Evolutionary conservation across 1,140 invertebrate genomes (phyloP).

Genomic region (Phymorhynchus buccinoides): DNA sequence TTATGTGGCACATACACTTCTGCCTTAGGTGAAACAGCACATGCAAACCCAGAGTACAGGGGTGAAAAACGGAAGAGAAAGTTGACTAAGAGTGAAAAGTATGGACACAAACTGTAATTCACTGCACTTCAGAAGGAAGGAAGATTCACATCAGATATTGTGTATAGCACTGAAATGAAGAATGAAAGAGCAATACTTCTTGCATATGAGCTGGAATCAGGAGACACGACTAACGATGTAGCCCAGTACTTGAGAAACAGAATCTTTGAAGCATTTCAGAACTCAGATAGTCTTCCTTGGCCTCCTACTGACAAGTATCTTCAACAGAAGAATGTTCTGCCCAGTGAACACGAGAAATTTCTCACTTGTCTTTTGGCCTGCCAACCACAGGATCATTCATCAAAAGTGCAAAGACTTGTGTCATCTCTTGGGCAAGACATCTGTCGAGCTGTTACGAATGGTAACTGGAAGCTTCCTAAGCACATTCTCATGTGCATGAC

Average conservation of each 20-base stretch:
- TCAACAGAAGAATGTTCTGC: background rate
- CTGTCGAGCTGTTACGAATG: slow-evolving; percentile 38
- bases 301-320: slow-evolving; percentile 30
- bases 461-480: slow-evolving; percentile 43
- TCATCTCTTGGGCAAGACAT: slow-evolving; percentile 44
- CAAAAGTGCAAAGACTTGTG: slow-evolving; percentile 4
- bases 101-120: background rate
- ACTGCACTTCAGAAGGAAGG: background rate
- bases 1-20: background rate
- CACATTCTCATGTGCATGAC: slow-evolving; percentile 42
- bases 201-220: slow-evolving; percentile 19
- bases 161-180: background rate
- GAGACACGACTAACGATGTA: background rate
- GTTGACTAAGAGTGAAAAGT: background rate
- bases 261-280: slow-evolving; percentile 37
- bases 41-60: background rate
- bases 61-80: background rate
- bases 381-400: background rate
- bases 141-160: background rate
- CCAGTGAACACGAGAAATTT: background rate
- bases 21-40: background rate
- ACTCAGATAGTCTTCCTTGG: slow-evolving; percentile 33
- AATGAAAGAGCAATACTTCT: background rate
- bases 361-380: background rate
- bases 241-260: background rate